phyloP scores from a whole-genome alignment of 2,113 vertebrate genomes.

The Lophura nycthemera region DNA sequence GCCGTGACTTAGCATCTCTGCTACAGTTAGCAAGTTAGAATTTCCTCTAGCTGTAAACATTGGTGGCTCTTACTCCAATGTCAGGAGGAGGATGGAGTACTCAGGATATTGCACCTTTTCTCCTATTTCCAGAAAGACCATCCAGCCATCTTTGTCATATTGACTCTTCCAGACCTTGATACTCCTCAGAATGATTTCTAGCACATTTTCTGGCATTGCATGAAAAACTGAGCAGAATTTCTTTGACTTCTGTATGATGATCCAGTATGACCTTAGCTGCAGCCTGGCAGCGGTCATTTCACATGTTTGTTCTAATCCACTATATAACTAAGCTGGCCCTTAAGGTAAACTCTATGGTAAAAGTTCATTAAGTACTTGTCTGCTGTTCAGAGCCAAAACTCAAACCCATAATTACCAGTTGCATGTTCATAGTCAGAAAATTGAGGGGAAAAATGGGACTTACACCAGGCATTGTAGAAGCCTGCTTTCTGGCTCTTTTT shows the following conservation, averaged over 20 bases:
- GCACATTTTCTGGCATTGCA: background rate
- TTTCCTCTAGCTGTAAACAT: background rate
- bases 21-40: background rate
- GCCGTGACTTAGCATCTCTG: too few species aligned
- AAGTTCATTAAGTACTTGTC: slow-evolving; percentile 43
- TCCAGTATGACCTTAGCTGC: background rate
- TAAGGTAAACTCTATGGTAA: background rate
- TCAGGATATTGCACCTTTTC: background rate
- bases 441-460: slow-evolving; percentile 7
- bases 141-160: background rate
- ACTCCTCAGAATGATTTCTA: background rate
- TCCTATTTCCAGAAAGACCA: background rate
- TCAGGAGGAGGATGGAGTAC: background rate
- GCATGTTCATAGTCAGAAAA: slow-evolving; percentile 40
- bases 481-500: slow-evolving; percentile 16
- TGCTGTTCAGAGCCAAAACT: slow-evolving; percentile 34
- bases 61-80: background rate
- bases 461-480: slow-evolving; percentile 28
- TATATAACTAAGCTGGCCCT: background rate
- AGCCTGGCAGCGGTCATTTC: background rate
- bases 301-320: background rate
- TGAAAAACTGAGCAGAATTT: background rate
- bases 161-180: fast-evolving
- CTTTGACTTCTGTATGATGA: background rate
- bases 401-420: slow-evolving; percentile 11